These are phyloP conservation scores for Thereva unica DNA, from an alignment of 2,888 invertebrate genomes.

Conservation along the genomic window DNA sequence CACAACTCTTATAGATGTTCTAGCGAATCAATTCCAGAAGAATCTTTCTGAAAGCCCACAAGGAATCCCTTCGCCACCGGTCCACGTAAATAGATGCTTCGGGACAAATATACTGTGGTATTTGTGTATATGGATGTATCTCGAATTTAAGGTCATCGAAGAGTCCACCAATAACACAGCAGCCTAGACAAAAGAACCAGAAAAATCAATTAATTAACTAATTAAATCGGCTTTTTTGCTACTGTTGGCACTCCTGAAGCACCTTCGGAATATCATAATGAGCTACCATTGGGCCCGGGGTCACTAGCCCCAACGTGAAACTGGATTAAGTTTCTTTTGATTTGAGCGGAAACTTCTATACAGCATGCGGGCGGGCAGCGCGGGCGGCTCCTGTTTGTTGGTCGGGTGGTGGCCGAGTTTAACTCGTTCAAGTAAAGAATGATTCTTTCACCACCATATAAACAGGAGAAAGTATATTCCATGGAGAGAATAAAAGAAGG, in stretches of 20 bases:
- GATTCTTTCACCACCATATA: too few species aligned
- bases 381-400: too few species aligned
- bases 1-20: too few species aligned
- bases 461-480: too few species aligned
- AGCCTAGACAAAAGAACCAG: not conserved
- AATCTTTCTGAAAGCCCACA: too few species aligned
- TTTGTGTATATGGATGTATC: slow-evolving; percentile 8
- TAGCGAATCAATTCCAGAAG: too few species aligned
- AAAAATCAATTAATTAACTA: slow-evolving; percentile 38
- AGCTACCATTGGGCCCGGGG: slow-evolving; percentile 12
- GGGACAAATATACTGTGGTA: not conserved
- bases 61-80: slow-evolving; percentile 1
- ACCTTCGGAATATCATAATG: slow-evolving; percentile 4
- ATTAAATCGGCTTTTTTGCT: slow-evolving; percentile 37
- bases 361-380: too few species aligned
- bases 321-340: slow-evolving; percentile 18
- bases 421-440: too few species aligned
- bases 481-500: too few species aligned
- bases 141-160: slow-evolving; percentile 13
- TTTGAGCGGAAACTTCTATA: not conserved
- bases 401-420: too few species aligned
- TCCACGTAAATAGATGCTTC: not conserved
- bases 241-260: not conserved
- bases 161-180: not conserved
- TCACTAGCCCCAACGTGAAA: not conserved